phyloP scores from a whole-genome alignment of 2,113 vertebrate genomes.

The Corapipo altera region DNA sequence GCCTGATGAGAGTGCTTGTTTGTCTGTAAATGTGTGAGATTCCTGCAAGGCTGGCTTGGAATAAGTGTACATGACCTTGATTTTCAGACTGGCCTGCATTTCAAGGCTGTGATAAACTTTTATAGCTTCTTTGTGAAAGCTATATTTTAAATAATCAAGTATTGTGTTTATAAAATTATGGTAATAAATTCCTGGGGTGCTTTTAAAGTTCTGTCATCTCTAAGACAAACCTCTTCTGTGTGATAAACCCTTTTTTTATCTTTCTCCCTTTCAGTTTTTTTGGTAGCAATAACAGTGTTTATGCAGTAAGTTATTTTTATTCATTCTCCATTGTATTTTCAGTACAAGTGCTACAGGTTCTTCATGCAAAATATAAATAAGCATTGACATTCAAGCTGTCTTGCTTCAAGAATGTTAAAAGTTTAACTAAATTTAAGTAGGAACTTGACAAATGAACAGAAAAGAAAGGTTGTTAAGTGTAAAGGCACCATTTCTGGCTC shows the following conservation, averaged over 20 bases:
- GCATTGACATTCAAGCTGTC: neutral
- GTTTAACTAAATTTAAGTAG: neutral
- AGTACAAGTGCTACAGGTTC: neutral
- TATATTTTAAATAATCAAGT: neutral
- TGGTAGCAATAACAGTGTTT: neutral
- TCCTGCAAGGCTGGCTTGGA: neutral
- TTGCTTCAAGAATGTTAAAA: neutral
- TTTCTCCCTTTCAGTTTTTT: neutral
- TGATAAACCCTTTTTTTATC: neutral
- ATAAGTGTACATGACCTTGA: neutral
- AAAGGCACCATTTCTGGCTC: neutral
- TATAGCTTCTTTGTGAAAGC: neutral
- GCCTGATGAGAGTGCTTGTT: neutral
- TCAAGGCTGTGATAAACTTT: neutral
- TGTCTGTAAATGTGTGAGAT: neutral
- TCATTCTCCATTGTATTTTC: neutral
- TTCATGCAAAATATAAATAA: neutral
- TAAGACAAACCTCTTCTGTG: neutral
- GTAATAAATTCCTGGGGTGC: neutral
- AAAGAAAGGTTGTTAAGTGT: neutral
- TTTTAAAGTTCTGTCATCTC: neutral
- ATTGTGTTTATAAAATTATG: neutral
- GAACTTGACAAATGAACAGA: neutral
- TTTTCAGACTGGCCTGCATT: neutral
- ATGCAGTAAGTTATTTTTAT: neutral